phyloP scores from a whole-genome alignment of 2,113 vertebrate species.

The Empidonax alnorum region DNA sequence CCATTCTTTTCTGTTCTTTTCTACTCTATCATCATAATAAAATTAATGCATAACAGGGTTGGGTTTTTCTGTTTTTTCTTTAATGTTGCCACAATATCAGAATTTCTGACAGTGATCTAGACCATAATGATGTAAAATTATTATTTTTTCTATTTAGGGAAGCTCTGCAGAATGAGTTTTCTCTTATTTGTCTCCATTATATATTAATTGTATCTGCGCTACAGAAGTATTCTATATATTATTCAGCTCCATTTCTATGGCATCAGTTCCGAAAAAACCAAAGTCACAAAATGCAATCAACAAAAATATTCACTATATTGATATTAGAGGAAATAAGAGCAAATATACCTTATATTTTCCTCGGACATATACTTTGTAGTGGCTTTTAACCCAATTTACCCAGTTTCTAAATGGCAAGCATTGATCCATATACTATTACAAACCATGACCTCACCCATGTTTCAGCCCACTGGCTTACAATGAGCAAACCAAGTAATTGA shows the following conservation, averaged over 20 bases:
- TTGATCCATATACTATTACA: not conserved
- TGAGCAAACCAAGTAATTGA: constrained; percentile 13
- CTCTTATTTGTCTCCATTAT: not conserved
- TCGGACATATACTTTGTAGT: not conserved
- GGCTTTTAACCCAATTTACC: not conserved
- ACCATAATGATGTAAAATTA: not conserved
- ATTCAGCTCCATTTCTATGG: not conserved
- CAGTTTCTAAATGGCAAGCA: not conserved
- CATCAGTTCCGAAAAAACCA: not conserved
- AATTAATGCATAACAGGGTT: not conserved
- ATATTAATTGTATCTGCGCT: not conserved
- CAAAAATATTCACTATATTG: not conserved
- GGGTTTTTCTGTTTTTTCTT: not conserved
- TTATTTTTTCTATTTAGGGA: not conserved
- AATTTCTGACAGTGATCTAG: not conserved
- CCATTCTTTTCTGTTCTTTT: not conserved
- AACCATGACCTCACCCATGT: not conserved
- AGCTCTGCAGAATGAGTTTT: not conserved
- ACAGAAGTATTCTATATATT: not conserved
- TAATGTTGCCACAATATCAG: not conserved
- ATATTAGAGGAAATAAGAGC: not conserved
- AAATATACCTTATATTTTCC: not conserved
- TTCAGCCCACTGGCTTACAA: constrained; percentile 28
- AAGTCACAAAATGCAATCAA: not conserved
- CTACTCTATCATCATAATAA: not conserved